These are phyloP conservation scores for Orthonyx spaldingii DNA, from an alignment of 2,113 vertebrate genomes.

Conservation along the genomic window DNA sequence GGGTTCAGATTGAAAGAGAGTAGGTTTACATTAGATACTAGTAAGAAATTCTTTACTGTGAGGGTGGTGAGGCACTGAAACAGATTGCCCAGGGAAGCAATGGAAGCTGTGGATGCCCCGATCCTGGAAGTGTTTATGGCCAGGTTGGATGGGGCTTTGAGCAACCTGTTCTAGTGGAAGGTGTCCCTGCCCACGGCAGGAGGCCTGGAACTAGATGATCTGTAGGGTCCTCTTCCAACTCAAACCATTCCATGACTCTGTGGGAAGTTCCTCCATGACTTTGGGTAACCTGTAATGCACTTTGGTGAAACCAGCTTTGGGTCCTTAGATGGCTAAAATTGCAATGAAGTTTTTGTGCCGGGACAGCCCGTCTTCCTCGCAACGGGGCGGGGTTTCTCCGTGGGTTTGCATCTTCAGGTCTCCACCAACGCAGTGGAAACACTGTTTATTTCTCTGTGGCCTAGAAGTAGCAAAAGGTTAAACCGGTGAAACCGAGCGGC, in stretches of 20 bases:
- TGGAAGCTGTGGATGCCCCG: neutral
- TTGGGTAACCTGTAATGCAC: neutral
- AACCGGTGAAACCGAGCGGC: neutral
- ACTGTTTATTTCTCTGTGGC: neutral
- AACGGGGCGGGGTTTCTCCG: neutral
- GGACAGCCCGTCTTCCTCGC: neutral
- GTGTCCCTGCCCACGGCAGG: no score
- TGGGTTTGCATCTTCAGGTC: neutral
- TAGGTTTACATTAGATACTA: neutral
- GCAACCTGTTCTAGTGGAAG: neutral
- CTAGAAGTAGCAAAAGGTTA: neutral
- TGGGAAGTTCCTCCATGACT: neutral
- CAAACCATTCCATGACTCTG: neutral
- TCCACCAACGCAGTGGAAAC: neutral
- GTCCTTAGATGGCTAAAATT: neutral
- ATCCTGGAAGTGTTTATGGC: neutral
- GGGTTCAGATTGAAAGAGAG: neutral
- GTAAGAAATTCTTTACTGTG: neutral
- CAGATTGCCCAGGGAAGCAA: neutral
- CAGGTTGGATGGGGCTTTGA: neutral
- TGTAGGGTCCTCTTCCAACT: neutral
- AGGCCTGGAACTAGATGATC: neutral
- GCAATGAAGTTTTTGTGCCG: neutral
- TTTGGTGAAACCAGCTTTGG: neutral
- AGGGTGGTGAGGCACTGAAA: neutral